These are phyloP conservation scores for Rhinoraja longicauda DNA, from an alignment of 2,797 vertebrate genomes.

Conservation along the genomic window DNA sequence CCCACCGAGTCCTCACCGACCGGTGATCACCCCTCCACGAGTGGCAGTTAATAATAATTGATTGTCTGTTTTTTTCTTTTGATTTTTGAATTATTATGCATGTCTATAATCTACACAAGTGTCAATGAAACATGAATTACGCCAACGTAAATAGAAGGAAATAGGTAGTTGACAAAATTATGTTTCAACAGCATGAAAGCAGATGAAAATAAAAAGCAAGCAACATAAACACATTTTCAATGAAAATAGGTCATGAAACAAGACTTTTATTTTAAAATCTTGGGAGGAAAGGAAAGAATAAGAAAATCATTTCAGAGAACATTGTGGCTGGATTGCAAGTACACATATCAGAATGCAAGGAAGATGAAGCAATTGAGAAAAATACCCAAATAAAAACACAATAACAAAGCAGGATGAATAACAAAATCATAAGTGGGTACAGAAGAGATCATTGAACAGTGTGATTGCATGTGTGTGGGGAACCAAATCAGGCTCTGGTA, in stretches of 20 bases:
- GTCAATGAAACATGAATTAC: background rate
- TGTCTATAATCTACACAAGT: background rate
- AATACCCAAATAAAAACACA: background rate
- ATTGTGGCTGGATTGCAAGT: background rate
- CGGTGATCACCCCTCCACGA: too few relatives aligned
- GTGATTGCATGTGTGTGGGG: background rate
- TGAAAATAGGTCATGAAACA: background rate
- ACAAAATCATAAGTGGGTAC: conserved; percentile 7
- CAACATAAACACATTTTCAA: background rate
- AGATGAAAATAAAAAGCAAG: background rate
- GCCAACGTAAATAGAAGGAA: background rate
- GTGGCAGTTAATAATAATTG: background rate
- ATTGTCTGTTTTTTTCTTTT: background rate
- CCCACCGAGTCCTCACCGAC: too few relatives aligned
- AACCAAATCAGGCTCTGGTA: background rate
- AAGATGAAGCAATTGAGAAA: background rate
- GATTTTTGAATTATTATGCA: background rate
- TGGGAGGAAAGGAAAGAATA: background rate
- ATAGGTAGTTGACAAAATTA: background rate
- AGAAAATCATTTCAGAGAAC: conserved; percentile 21
- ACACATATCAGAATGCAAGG: background rate
- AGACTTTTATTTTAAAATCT: conserved; percentile 34
- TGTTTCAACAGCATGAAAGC: background rate
- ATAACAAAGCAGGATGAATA: background rate
- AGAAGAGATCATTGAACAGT: background rate